These are phyloP conservation scores for Hoplodrina ambigua DNA, from an alignment of 2,888 invertebrate genomes.

Conservation along the genomic window DNA sequence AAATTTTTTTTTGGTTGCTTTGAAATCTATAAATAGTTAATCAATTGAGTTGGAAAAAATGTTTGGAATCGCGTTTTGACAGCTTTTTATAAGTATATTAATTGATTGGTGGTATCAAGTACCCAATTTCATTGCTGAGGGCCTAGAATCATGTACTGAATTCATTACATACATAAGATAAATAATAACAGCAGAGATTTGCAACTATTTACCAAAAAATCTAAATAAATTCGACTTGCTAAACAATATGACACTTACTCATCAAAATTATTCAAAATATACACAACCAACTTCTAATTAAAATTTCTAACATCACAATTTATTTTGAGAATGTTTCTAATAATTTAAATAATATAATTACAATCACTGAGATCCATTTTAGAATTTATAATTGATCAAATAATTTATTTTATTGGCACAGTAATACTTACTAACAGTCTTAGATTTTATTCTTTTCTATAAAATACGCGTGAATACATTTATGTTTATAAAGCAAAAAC, in stretches of 20 bases:
- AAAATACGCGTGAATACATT: constrained; percentile 18
- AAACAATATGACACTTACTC: constrained; percentile 17
- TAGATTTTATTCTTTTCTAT: constrained; percentile 14
- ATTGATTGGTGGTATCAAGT: no score
- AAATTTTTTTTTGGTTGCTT: no score
- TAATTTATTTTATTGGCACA: constrained; percentile 46
- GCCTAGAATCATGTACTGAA: no score
- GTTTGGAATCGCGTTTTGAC: no score
- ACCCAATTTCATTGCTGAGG: no score
- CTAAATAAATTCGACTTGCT: constrained; percentile 17
- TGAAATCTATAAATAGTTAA: no score
- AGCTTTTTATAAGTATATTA: no score
- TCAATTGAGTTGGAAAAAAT: no score
- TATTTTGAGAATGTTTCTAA: constrained; percentile 16
- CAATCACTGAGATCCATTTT: constrained; percentile 57
- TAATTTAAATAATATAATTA: constrained; percentile 43
- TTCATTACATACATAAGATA: background rate
- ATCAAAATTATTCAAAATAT: constrained; percentile 42
- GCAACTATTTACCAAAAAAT: constrained; percentile 34
- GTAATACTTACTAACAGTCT: constrained; percentile 39
- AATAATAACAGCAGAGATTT: constrained; percentile 5
- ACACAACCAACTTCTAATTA: constrained; percentile 43
- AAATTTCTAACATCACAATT: constrained; percentile 41
- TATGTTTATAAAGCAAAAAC: constrained; percentile 9
- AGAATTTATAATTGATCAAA: constrained; percentile 22